phyloP scores from a whole-genome alignment of 2,797 vertebrate genomes.

The Syndactyla subalaris region DNA sequence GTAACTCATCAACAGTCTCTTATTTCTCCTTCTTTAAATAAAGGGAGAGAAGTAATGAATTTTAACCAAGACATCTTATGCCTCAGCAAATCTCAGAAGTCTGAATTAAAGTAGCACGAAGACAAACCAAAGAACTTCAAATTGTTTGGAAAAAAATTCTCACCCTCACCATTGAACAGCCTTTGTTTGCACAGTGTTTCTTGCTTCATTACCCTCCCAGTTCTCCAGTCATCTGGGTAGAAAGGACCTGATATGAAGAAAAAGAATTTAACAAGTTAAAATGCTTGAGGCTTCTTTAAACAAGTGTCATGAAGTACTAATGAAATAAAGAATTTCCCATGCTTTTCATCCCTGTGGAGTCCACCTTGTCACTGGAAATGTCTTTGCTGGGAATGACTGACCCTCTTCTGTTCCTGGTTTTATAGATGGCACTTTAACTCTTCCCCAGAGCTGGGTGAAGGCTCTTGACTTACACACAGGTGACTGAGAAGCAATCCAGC shows the following conservation, averaged over 20 bases:
- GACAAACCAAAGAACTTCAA: neutral
- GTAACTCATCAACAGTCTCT: slow-evolving; percentile 11
- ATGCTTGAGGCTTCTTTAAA: neutral
- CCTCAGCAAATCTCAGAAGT: neutral
- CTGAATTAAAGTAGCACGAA: neutral
- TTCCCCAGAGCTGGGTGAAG: neutral
- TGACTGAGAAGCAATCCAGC: neutral
- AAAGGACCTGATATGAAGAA: neutral
- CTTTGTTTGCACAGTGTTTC: neutral
- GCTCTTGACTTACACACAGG: neutral
- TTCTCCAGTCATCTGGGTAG: neutral
- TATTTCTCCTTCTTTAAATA: slow-evolving; percentile 15
- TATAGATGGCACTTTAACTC: neutral
- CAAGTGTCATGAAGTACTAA: neutral
- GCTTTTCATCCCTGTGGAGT: neutral
- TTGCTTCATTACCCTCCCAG: neutral
- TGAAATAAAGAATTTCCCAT: neutral
- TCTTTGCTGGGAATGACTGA: neutral
- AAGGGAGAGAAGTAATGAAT: neutral
- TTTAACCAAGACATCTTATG: slow-evolving; percentile 9
- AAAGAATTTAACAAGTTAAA: neutral
- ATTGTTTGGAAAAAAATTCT: neutral
- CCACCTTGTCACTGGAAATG: neutral
- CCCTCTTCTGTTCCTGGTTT: neutral
- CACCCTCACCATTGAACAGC: neutral